Evolutionary conservation across 1,140 invertebrate genomes (phyloP), one percentile per base, ranked within the genome.

Genomic region (Zaprionus taronus): DNA sequence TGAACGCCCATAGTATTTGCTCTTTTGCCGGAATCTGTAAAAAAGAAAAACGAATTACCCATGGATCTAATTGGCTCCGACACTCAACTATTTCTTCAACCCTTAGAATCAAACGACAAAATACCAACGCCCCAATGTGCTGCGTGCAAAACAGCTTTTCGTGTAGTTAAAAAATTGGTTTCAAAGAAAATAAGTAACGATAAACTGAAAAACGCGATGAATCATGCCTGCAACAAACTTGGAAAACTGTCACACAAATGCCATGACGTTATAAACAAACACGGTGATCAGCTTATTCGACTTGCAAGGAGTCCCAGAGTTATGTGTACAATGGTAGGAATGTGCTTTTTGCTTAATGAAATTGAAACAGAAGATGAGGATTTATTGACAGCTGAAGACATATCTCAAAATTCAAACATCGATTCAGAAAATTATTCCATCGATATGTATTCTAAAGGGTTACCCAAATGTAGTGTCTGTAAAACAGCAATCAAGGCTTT

Each of bases 1-100:
- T 97, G 31, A 94, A 97, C 81, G 93, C 95, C 2, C 94, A 95
- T 49, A 83, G 92, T 26, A 80, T 96, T 4, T 98, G 97, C 83
- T 83, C 93, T 72, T 92, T 96, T 71, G 94, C 95, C 81, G 95
- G 95, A 34, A 94, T 97, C 36, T 98, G 97, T 22, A 91, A 90
- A 79, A 79, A 81, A 47, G 20, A 89, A 84, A n/a, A 5, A 17
- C 5, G 83, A 47, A 51, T 47, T 44, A 15, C 3, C 20, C 63
- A 14, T 3, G 1, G 20, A 53, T 36, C 5, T 26, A 15, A 22
- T 3, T 11, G 2, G 12, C 2, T 9, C 28, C 3, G 22, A 5
- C 31, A 44, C 55, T 31, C n/a, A 38, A 41, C 14, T n/a, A 41
- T n/a, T 41, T n/a, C 4, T 17, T 14, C 6, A 31, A 22, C 0